A percentile compares a stretch with the other conserved stretches of the same genome.
Conservation (phyloP, 1,140 invertebrate genomes). For the Rhagoletis zephyria region DNA sequence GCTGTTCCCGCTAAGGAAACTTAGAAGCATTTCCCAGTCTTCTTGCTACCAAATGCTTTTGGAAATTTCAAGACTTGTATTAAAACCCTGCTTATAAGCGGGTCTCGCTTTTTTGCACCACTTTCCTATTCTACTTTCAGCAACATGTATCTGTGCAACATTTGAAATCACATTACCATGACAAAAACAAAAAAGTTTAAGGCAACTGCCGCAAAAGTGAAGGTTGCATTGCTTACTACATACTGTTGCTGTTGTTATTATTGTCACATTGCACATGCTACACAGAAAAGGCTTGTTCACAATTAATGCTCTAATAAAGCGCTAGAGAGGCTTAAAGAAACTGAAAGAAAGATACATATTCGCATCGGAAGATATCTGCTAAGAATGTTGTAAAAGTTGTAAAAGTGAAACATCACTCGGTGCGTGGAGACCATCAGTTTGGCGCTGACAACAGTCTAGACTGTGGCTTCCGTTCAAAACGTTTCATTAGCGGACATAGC, state of each 20-base stretch:
- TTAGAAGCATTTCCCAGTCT: too few relatives aligned
- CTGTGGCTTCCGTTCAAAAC: not conserved
- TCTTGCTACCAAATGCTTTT: too few relatives aligned
- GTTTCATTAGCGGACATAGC: not conserved
- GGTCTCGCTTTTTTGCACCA: too few relatives aligned
- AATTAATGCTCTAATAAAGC: conserved; percentile 73
- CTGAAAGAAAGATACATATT: not conserved
- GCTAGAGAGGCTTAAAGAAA: not conserved
- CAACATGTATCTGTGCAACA: conserved; percentile 19
- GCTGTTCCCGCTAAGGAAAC: too few relatives aligned
- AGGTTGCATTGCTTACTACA: conserved; percentile 63
- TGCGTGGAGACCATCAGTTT: conserved; percentile 1
- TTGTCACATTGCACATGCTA: conserved; percentile 51
- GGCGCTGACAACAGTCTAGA: not conserved
- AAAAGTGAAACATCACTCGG: conserved; percentile 35
- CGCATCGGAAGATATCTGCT: conserved; percentile 23
- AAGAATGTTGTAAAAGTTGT: conserved; percentile 14
- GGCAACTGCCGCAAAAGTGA: conserved; percentile 63
- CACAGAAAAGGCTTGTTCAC: conserved; percentile 54
- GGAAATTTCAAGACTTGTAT: too few relatives aligned
- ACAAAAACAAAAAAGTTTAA: not conserved
- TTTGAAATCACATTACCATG: conserved; percentile 7
- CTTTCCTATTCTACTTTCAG: not conserved
- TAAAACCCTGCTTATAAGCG: too few relatives aligned
- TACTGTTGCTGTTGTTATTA: conserved; percentile 58